Evolutionary conservation across 2,113 vertebrate genomes (phyloP).

Genomic region (Butorides virescens): DNA sequence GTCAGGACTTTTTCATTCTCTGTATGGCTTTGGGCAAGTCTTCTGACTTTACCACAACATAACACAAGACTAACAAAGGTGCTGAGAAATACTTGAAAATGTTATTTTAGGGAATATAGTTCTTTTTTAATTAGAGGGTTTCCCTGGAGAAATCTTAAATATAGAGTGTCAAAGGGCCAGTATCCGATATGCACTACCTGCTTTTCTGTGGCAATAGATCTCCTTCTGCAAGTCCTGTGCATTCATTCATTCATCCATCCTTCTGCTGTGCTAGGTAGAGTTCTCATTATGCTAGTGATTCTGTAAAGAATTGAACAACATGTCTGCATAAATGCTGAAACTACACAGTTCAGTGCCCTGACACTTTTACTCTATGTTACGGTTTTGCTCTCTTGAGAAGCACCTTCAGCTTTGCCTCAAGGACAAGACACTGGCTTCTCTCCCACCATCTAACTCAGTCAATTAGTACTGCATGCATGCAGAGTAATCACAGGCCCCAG

Average conservation of each 20-base stretch:
- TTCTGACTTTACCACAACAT: background rate
- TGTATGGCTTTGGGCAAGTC: background rate
- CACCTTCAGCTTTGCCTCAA: background rate
- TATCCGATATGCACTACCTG: background rate
- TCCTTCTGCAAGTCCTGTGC: background rate
- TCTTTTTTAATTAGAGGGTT: background rate
- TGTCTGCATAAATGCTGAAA: background rate
- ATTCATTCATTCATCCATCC: background rate
- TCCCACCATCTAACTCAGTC: accelerated
- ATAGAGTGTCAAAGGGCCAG: background rate
- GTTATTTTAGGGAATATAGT: background rate
- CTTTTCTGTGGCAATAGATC: background rate
- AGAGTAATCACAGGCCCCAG: background rate
- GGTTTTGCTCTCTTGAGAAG: background rate
- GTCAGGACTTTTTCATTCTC: background rate
- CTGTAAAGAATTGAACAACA: background rate
- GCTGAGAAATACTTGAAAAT: background rate
- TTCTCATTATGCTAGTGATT: background rate
- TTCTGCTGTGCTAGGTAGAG: background rate
- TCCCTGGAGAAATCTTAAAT: background rate
- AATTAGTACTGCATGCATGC: background rate
- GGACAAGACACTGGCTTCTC: background rate
- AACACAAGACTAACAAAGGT: background rate
- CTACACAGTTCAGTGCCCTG: background rate
- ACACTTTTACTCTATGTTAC: background rate